Conservation (phyloP, 2,888 invertebrate species). For the Ophion ventricosus region DNA sequence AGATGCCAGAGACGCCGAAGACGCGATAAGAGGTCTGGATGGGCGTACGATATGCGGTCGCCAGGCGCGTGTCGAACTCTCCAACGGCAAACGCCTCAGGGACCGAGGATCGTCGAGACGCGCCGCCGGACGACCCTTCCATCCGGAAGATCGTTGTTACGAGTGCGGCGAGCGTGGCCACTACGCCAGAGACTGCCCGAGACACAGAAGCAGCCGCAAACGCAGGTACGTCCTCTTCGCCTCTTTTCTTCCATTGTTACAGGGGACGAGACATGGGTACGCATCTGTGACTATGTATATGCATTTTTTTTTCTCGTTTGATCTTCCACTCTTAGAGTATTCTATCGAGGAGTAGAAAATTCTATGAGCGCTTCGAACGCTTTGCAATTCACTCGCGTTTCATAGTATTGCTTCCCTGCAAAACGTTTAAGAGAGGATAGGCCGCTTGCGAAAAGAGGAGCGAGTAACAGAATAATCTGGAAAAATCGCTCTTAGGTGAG, state of each 20-base stretch:
- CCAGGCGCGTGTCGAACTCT: constrained; percentile 95
- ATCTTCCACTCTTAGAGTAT: too few species aligned
- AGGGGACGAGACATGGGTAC: too few species aligned
- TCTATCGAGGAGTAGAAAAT: constrained; percentile 1
- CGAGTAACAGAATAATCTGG: background rate
- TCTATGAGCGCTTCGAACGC: background rate
- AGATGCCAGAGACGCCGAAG: constrained; percentile 96
- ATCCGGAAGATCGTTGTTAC: constrained; percentile 96
- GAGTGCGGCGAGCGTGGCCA: constrained; percentile 97
- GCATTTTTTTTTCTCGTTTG: too few species aligned
- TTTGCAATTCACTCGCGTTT: background rate
- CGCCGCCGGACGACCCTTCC: constrained; percentile 88
- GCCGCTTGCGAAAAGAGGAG: background rate
- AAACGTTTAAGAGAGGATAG: background rate
- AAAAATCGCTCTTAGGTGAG: constrained; percentile 22
- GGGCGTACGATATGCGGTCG: constrained; percentile 94
- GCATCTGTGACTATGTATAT: too few species aligned
- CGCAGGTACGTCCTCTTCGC: constrained; percentile 63
- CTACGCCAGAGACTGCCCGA: constrained; percentile 95
- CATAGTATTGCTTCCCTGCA: background rate
- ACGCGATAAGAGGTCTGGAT: constrained; percentile 91
- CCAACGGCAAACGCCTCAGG: constrained; percentile 90
- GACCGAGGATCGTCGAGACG: constrained; percentile 86
- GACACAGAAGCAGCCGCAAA: constrained; percentile 83
- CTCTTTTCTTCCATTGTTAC: background rate